Percentiles rank a stretch among this genome's conserved stretches.
Conservation (phyloP, 2,797 vertebrate species). For the Acanthiza pusilla region DNA sequence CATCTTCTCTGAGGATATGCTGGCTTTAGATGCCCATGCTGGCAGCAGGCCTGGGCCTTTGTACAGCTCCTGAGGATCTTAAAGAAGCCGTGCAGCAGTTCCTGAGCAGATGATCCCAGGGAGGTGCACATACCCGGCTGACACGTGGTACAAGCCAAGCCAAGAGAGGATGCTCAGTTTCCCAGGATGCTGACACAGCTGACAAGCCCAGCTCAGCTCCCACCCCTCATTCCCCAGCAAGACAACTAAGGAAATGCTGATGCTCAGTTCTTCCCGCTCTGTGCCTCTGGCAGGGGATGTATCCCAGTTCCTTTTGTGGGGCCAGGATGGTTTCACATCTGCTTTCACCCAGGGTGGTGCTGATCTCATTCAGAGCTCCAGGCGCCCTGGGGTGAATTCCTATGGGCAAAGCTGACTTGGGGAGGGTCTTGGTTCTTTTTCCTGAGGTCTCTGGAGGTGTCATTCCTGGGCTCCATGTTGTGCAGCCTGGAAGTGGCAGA, state of each 20-base stretch:
- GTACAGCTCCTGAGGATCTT: not conserved
- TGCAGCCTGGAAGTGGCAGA: not conserved
- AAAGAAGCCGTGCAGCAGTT: not conserved
- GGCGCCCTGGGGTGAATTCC: not conserved
- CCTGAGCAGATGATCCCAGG: not conserved
- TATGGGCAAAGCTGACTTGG: not conserved
- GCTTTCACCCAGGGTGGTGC: not conserved
- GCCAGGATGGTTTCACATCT: not conserved
- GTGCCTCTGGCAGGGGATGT: not conserved
- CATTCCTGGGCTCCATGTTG: accelerated
- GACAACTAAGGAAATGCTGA: not conserved
- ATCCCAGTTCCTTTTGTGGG: not conserved
- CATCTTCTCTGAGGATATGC: not conserved
- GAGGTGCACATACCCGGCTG: accelerated
- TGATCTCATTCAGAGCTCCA: not conserved
- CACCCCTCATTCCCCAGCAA: not conserved
- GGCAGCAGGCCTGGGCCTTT: not conserved
- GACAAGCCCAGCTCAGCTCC: not conserved
- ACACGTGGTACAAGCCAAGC: not conserved
- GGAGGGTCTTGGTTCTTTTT: not conserved
- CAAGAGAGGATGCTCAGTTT: not conserved
- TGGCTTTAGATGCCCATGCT: not conserved
- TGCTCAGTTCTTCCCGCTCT: not conserved
- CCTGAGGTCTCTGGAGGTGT: not conserved
- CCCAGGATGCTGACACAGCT: not conserved